phyloP scores from a whole-genome alignment of 2,113 vertebrate genomes.

The Ahaetulla prasina region DNA sequence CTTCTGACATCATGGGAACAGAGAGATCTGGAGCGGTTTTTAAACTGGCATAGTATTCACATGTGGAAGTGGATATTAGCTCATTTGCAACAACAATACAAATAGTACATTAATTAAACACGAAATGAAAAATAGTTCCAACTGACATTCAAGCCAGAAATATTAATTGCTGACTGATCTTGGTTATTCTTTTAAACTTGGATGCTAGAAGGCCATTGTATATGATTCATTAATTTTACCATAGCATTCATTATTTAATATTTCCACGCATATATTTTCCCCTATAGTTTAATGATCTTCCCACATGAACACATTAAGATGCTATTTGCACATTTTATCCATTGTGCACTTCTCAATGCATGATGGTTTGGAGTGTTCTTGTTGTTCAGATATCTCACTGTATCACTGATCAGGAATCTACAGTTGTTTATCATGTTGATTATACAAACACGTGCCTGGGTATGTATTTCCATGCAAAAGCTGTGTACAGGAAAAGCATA shows the following conservation, averaged over 20 bases:
- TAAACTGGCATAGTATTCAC: neutral
- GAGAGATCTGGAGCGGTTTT: neutral
- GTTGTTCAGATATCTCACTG: neutral
- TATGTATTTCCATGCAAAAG: neutral
- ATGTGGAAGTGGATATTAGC: neutral
- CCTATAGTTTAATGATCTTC: neutral
- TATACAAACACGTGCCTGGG: neutral
- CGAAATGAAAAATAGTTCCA: neutral
- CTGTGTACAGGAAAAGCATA: neutral
- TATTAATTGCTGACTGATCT: neutral
- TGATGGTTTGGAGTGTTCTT: neutral
- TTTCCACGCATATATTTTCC: neutral
- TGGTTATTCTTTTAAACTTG: neutral
- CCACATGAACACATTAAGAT: neutral
- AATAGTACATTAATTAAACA: slow-evolving; percentile 1
- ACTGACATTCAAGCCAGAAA: neutral
- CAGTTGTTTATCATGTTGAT: neutral
- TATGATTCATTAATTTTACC: neutral
- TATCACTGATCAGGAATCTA: neutral
- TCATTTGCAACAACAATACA: neutral
- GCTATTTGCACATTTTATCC: neutral
- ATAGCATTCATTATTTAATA: neutral
- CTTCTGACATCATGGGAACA: neutral
- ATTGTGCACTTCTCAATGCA: neutral
- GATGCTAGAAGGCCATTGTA: neutral